Evolutionary conservation across 2,888 invertebrate genomes (phyloP).

Genomic region (Dascillus cervinus): DNA sequence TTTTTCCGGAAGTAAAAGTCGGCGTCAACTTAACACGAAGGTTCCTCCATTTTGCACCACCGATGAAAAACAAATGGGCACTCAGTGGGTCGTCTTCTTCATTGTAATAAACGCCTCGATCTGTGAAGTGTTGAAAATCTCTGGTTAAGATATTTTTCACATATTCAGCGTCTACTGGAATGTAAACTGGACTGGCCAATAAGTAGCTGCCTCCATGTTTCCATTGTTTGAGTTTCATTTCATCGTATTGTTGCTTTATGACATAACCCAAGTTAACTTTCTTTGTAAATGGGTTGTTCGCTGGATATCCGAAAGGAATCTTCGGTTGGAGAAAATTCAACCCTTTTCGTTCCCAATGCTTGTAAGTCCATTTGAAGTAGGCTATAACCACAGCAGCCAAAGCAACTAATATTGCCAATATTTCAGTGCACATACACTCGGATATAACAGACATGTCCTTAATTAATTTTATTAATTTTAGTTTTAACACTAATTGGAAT

Average conservation of each 20-base stretch:
- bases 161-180: slow-evolving; percentile 40
- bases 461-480: too few species aligned
- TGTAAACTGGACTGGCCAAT: slow-evolving; percentile 14
- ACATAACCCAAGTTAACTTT: not conserved
- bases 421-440: too few species aligned
- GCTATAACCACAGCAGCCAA: too few species aligned
- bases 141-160: slow-evolving; percentile 52
- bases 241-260: slow-evolving; percentile 12
- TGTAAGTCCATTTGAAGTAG: too few species aligned
- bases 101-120: slow-evolving; percentile 55
- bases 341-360: too few species aligned
- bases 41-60: slow-evolving; percentile 54
- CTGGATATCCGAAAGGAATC: too few species aligned
- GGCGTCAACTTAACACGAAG: slow-evolving; percentile 57
- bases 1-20: slow-evolving; percentile 58
- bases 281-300: not conserved
- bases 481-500: too few species aligned
- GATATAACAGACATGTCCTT: too few species aligned
- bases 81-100: slow-evolving; percentile 54
- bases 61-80: slow-evolving; percentile 51
- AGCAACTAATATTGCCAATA: too few species aligned
- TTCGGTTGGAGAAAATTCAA: too few species aligned
- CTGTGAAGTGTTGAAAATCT: slow-evolving; percentile 58
- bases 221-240: slow-evolving; percentile 17
- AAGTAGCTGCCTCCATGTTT: slow-evolving; percentile 22